Evolutionary conservation across 1,140 invertebrate species (phyloP).

Genomic region (Drosophila sulfurigaster): DNA sequence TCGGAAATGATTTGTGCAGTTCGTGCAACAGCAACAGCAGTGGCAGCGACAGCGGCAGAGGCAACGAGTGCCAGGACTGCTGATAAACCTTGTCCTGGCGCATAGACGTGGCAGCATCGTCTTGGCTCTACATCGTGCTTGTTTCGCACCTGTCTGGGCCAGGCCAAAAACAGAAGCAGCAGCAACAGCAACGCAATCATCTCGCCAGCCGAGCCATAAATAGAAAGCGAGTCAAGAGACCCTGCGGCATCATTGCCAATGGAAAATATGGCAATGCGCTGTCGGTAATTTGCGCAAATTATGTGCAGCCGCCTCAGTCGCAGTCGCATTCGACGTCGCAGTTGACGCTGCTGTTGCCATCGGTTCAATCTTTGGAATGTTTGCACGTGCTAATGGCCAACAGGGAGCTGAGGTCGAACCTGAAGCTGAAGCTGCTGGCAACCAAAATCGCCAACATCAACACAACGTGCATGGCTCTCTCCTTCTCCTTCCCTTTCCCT

Average conservation of each 20-base stretch:
- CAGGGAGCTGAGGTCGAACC: constrained; percentile 14
- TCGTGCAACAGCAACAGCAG: constrained; percentile 52
- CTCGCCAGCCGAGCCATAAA: constrained; percentile 42
- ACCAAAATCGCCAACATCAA: constrained; percentile 57
- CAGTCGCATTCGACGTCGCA: constrained; percentile 5
- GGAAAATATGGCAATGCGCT: constrained; percentile 73
- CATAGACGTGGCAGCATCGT: not conserved
- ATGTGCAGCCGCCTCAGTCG: constrained; percentile 63
- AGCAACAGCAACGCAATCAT: constrained; percentile 15
- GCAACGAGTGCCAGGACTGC: constrained; percentile 5
- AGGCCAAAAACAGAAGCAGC: constrained; percentile 1
- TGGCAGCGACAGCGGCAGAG: not conserved
- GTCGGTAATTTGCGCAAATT: constrained; percentile 80
- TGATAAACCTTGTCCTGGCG: constrained; percentile 73
- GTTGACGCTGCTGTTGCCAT: constrained; percentile 28
- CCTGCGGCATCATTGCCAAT: constrained; percentile 70
- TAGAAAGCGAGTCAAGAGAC: constrained; percentile 53
- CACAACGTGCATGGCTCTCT: constrained; percentile 23
- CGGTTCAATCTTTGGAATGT: constrained; percentile 61
- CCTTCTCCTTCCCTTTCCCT: not conserved
- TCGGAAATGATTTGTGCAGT: constrained; percentile 80
- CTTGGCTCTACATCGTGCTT: constrained; percentile 50
- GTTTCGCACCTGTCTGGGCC: constrained; percentile 72
- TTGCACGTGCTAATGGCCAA: constrained; percentile 77
- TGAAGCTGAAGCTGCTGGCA: not conserved